Conservation (phyloP, 2,113 vertebrate genomes). For the Psittacus erithacus region DNA sequence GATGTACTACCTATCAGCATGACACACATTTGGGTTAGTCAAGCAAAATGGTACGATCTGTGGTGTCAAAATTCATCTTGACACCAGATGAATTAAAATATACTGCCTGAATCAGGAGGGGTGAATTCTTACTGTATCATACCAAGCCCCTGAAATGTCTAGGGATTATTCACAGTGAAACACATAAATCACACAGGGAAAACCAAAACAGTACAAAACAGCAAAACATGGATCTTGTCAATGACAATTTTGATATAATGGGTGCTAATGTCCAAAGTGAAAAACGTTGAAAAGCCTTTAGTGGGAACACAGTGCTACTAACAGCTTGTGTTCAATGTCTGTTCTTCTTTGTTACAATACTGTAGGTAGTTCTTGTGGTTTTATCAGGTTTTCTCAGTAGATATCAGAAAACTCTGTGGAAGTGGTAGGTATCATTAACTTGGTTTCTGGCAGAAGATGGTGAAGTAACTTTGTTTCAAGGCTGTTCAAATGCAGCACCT, state of each 20-base stretch:
- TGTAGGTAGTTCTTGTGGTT: neutral
- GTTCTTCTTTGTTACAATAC: neutral
- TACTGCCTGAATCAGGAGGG: neutral
- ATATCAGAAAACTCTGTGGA: neutral
- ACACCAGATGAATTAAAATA: neutral
- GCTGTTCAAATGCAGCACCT: neutral
- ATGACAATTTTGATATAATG: neutral
- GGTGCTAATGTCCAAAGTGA: neutral
- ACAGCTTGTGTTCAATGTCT: neutral
- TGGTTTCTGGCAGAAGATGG: neutral
- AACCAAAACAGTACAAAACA: neutral
- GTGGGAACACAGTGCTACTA: neutral
- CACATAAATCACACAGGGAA: neutral
- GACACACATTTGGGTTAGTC: neutral
- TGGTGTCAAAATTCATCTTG: neutral
- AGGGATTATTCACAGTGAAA: neutral
- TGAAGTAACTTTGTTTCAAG: neutral
- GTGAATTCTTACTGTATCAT: neutral
- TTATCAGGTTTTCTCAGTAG: neutral
- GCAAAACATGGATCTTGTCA: neutral
- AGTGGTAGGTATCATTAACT: neutral
- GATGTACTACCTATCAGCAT: neutral
- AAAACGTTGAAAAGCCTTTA: neutral
- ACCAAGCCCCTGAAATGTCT: neutral
- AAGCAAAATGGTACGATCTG: neutral